phyloP scores from a whole-genome alignment of 2,113 vertebrate genomes.

The Reinhardtius hippoglossoides region DNA sequence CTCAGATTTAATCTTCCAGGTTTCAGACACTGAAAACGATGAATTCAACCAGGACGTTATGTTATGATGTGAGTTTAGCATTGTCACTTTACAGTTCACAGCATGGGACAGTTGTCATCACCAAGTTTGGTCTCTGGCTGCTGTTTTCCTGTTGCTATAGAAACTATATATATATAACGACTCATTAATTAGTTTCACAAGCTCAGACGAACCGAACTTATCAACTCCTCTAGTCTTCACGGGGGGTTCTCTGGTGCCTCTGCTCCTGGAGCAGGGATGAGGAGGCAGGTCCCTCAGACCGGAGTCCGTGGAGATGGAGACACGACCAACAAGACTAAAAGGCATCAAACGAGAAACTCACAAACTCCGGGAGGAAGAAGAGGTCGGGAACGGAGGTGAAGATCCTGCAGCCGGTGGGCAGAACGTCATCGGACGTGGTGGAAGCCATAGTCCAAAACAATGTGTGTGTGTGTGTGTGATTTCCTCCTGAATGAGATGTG shows the following conservation, averaged over 20 bases:
- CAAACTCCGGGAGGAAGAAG: conserved; percentile 82
- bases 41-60: too few species aligned
- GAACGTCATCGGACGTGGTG: conserved; percentile 46
- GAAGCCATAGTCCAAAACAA: conserved; percentile 76
- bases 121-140: too few species aligned
- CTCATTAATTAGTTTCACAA: background rate
- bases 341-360: conserved; percentile 62
- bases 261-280: background rate
- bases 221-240: background rate
- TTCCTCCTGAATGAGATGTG: conserved; percentile 27
- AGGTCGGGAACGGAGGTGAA: conserved; percentile 79
- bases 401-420: conserved; percentile 74
- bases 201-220: background rate
- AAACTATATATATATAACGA: too few species aligned
- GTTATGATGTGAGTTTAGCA: too few species aligned
- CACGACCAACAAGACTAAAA: background rate
- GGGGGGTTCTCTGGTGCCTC: background rate
- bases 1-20: conserved; percentile 46
- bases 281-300: background rate
- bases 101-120: too few species aligned
- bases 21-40: background rate
- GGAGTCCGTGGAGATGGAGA: background rate
- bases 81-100: too few species aligned
- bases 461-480: conserved; percentile 1
- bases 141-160: too few species aligned